phyloP scores from a whole-genome alignment of 2,113 vertebrate genomes.

The Poeciliopsis occidentalis region DNA sequence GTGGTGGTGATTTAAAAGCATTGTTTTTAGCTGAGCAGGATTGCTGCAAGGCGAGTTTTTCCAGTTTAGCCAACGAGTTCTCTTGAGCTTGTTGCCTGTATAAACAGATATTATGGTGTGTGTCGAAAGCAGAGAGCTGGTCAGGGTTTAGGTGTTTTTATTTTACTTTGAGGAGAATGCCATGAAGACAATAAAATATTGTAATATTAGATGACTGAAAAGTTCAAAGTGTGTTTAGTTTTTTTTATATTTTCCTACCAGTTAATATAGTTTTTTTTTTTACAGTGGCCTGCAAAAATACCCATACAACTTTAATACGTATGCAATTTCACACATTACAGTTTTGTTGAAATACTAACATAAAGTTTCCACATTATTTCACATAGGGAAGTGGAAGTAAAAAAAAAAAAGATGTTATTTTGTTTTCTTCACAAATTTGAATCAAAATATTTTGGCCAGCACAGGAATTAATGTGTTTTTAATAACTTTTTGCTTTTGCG shows the following conservation, averaged over 20 bases:
- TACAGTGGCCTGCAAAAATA: not conserved
- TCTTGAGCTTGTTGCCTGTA: slow-evolving; percentile 66
- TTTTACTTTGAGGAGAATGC: not conserved
- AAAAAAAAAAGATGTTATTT: too few relatives aligned
- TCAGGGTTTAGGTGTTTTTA: slow-evolving; percentile 30
- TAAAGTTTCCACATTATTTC: too few relatives aligned
- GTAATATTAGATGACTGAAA: not conserved
- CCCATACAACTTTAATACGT: not conserved
- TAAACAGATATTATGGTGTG: slow-evolving; percentile 62
- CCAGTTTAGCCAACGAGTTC: slow-evolving; percentile 73
- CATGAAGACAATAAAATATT: not conserved
- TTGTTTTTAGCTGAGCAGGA: slow-evolving; percentile 62
- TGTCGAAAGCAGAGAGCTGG: slow-evolving; percentile 20
- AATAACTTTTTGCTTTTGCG: too few relatives aligned
- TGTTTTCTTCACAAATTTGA: not conserved
- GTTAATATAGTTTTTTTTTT: not conserved
- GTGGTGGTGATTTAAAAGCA: slow-evolving; percentile 29
- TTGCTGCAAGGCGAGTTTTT: slow-evolving; percentile 77
- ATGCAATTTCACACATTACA: too few relatives aligned
- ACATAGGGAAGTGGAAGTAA: not conserved
- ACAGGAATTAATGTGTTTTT: too few relatives aligned
- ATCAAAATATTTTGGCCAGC: too few relatives aligned
- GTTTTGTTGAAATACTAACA: not conserved
- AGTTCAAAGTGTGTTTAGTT: not conserved
- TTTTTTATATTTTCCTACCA: not conserved